Evolutionary conservation across 2,797 vertebrate species (phyloP), one percentile per base, ranked within the genome.

Genomic region (Acrocephalus scirpaceus): DNA sequence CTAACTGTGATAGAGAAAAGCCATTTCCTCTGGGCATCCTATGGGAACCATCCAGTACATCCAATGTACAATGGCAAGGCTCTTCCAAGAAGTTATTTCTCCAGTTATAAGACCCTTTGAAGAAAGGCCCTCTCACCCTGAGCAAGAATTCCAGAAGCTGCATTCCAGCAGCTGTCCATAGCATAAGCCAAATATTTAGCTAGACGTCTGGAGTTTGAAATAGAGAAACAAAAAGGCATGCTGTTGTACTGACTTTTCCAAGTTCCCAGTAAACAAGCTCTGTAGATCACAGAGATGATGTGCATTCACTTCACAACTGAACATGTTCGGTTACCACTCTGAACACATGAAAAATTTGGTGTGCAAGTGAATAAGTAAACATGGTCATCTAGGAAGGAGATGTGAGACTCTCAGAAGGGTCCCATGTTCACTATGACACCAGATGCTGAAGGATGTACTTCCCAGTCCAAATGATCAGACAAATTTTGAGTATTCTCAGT

Each of bases 301-400:
- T 61, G 16, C 1, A 4, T 66, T 75, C 0, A 1, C 47, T 76
- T 50, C 1, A 1, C n/a, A 84, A n/a, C n/a, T n/a, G n/a, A n/a
- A 62, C 13, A 6, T 16, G 5, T 69, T 78, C 7, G 0, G 14
- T 84, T 51, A 36, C 54, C 0, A 0, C 69, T 44, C 30, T 32
- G 44, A 83, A 70, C 4, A 1, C 17, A 69, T 65, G 27, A 60
- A 84, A 80, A 83, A 47, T 4, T 25, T 2, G 17, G 3, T 48
- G 26, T 56, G 29, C 0, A 0, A 79, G 20, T 34, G 54, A 77
- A 65, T 23, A 69, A 84, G 9, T 11, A 36, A 30, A 32, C 3
- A 1, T 4, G 20, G 36, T 32, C 19, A 61, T 67, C 71, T 58
- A 26, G 76, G 45, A 76, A 88, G 56, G 65, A 86, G 38, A 50